Base-by-base conservation (phyloP, 2,888 invertebrate species). In the Ochlodes sylvanus region DNA sequence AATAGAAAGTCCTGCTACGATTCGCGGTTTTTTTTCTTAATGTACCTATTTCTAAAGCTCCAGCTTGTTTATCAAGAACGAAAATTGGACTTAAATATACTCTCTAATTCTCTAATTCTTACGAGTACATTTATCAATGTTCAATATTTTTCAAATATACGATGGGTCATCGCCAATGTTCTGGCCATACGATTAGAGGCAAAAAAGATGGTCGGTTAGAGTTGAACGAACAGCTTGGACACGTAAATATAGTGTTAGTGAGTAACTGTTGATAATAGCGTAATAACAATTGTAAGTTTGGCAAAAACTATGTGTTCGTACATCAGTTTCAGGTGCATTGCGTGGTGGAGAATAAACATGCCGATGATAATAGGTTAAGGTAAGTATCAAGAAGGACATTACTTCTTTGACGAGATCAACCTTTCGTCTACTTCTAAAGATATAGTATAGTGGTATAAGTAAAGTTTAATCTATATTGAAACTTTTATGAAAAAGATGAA, bases 131-230 rank as follows among this genome's bases (percentile, higher is more conserved):
- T n/a, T n/a, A n/a, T n/a, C n/a, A n/a, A n/a, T n/a, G n/a, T n/a
- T n/a, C n/a, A n/a, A n/a, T n/a, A n/a, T n/a, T n/a, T n/a, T n/a
- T n/a, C n/a, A n/a, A n/a, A n/a, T n/a, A n/a, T n/a, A n/a, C n/a
- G n/a, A n/a, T n/a, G n/a, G n/a, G n/a, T n/a, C n/a, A 57, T 7
- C 66, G 61, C 61, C 14, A 14, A 10, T 47, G 55, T 6, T 47
- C 7, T 67, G 67, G 67, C 61, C 61, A 55, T 14, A 67, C 61
- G 44, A 38, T 67, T 67, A 67, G 67, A 38, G 67, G 44, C 44
- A 67, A 67, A 67, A 67, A 67, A 61, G 17, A 19, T n/a, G 12
- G 67, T 54, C 67, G 61, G 67, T 67, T 61, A 47, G 15, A 67
- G 67, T 61, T 67, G 67, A 67, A 67, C 61, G 67, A 47, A 67